A percentile compares a stretch with the other conserved stretches of the same genome.
phyloP scores from a whole-genome alignment of 2,888 invertebrate species.

The Clusia tigrina region DNA sequence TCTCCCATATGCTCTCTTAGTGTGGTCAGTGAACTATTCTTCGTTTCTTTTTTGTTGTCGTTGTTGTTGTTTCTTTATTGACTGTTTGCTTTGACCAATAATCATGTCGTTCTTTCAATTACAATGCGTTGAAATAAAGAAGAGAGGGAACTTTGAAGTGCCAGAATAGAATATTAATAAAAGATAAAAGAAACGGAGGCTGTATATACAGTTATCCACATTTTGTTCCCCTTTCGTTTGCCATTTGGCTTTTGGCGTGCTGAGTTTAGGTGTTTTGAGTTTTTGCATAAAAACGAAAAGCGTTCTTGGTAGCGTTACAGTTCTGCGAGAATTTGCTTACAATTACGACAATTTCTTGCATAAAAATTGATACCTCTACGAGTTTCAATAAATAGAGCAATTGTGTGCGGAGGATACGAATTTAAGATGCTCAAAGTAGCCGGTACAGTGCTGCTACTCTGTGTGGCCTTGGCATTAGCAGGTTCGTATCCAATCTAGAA shows the following conservation, averaged over 20 bases:
- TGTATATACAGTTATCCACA: neutral
- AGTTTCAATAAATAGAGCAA: neutral
- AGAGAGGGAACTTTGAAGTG: neutral
- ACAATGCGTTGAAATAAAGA: no score
- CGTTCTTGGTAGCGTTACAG: conserved; percentile 49
- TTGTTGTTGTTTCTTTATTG: neutral
- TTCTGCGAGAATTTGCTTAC: conserved; percentile 52
- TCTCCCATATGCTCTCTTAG: no score
- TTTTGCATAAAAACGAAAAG: conserved; percentile 57
- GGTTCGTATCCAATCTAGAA: conserved; percentile 41
- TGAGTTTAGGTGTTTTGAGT: conserved; percentile 29
- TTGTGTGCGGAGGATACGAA: neutral
- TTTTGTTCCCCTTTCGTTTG: neutral
- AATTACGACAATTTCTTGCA: conserved; percentile 50
- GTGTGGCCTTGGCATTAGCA: conserved; percentile 38
- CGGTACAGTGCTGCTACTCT: conserved; percentile 23
- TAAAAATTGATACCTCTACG: neutral
- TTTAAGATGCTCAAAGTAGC: conserved; percentile 22
- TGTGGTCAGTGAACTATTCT: conserved; percentile 27
- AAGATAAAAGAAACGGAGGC: conserved; percentile 3
- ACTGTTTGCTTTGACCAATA: neutral
- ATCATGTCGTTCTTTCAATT: no score
- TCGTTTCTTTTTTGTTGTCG: neutral
- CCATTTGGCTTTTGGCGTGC: neutral
- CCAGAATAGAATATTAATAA: neutral